These are phyloP conservation scores for Sitobion miscanthi DNA, from an alignment of 1,140 invertebrate genomes.

Conservation along the genomic window DNA sequence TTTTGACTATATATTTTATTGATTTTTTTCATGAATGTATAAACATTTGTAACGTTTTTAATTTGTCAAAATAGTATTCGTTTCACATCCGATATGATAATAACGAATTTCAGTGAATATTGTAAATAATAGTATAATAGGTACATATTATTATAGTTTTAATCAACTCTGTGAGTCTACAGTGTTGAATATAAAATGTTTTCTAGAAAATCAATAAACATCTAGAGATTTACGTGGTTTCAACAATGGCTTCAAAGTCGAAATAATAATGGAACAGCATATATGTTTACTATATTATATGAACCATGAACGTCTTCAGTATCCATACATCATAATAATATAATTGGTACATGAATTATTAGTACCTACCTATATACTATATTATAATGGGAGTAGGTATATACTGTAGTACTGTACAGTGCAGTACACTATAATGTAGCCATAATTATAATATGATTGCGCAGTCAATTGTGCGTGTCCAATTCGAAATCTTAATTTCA, in stretches of 20 bases:
- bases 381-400: not conserved
- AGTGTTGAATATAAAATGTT: not conserved
- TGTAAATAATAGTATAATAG: not conserved
- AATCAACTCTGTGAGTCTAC: not conserved
- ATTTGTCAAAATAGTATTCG: not conserved
- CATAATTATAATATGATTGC: not conserved
- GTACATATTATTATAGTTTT: not conserved
- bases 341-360: not conserved
- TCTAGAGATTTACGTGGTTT: not conserved
- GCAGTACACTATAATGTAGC: not conserved
- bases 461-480: not conserved
- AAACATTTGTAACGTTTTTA: not conserved
- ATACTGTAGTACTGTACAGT: too few species aligned
- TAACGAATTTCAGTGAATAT: not conserved
- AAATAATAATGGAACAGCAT: not conserved
- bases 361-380: not conserved
- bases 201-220: not conserved
- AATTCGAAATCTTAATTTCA: too few species aligned
- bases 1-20: not conserved
- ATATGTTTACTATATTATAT: not conserved
- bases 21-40: not conserved
- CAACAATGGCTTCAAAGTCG: not conserved
- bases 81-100: not conserved
- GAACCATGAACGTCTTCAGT: not conserved
- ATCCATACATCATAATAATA: not conserved